Percentiles rank a stretch among this genome's conserved stretches.
These are phyloP conservation scores for Drosophila oshimai DNA, from an alignment of 1,140 invertebrate species.

Conservation along the genomic window DNA sequence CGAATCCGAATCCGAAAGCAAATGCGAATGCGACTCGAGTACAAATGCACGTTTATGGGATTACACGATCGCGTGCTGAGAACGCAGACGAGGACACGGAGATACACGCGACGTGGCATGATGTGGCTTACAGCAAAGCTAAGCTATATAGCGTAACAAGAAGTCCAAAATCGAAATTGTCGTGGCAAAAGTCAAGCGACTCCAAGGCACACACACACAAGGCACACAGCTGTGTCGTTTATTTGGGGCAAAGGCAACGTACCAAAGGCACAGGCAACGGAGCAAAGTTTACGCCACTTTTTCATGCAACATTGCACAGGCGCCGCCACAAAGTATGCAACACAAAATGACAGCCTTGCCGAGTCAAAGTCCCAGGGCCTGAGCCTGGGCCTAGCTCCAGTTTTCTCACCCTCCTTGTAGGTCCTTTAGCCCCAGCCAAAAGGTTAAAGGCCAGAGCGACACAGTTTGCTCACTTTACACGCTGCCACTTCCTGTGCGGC, in stretches of 20 bases:
- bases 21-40: constrained; percentile 14
- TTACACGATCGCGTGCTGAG: constrained; percentile 69
- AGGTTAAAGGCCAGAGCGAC: constrained; percentile 77
- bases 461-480: constrained; percentile 73
- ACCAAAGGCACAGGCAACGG: constrained; percentile 1
- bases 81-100: constrained; percentile 49
- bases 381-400: too few species aligned
- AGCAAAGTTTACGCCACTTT: constrained; percentile 75
- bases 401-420: not conserved
- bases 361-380: constrained; percentile 47
- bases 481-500: constrained; percentile 60
- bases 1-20: constrained; percentile 5
- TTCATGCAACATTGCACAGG: constrained; percentile 78
- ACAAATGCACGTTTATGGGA: constrained; percentile 61
- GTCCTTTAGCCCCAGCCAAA: constrained; percentile 19
- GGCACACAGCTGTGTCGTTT: constrained; percentile 44
- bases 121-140: constrained; percentile 14
- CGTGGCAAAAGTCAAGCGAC: constrained; percentile 71
- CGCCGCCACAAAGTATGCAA: constrained; percentile 69
- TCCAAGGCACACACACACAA: constrained; percentile 49
- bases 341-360: constrained; percentile 71
- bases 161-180: constrained; percentile 60
- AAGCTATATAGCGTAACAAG: constrained; percentile 46
- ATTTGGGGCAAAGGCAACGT: constrained; percentile 44
- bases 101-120: constrained; percentile 57